Percentiles rank a stretch among this genome's conserved stretches.
Conservation (phyloP, 2,113 vertebrate species). For the Urocitellus parryii region DNA sequence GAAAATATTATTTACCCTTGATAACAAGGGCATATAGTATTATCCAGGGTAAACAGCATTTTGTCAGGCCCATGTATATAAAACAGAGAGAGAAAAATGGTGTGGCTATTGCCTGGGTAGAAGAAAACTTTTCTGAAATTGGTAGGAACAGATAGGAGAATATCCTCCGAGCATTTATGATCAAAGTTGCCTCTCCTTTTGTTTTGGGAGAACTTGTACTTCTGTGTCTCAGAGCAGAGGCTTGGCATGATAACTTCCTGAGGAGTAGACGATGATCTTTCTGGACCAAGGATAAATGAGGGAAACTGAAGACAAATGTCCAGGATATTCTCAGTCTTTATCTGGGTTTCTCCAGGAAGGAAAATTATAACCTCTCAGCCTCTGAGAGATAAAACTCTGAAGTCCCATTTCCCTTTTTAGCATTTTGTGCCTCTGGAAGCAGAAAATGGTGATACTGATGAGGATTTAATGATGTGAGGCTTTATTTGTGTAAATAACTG, state of each 20-base stretch:
- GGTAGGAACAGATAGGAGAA: neutral
- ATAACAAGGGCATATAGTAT: neutral
- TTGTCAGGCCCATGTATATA: neutral
- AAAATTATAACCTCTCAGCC: neutral
- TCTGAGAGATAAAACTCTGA: conserved; percentile 29
- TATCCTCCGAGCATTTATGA: neutral
- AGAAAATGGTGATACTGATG: neutral
- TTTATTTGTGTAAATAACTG: conserved; percentile 34
- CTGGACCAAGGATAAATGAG: neutral
- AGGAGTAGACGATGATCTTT: neutral
- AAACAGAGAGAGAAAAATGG: neutral
- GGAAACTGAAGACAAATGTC: neutral
- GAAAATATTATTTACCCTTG: conserved; percentile 49
- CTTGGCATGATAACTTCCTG: neutral
- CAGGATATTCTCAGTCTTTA: neutral
- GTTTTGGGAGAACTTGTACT: neutral
- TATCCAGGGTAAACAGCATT: neutral
- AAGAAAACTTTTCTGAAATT: conserved; percentile 10
- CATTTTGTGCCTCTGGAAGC: neutral
- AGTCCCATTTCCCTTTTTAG: neutral
- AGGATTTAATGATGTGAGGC: conserved; percentile 34
- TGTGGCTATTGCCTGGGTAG: neutral
- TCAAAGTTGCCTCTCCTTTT: neutral
- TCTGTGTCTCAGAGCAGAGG: neutral
- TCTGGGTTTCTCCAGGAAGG: neutral